These are phyloP conservation scores for Enteromius radiatus DNA, from an alignment of 2,797 vertebrate species.

Conservation along the genomic window DNA sequence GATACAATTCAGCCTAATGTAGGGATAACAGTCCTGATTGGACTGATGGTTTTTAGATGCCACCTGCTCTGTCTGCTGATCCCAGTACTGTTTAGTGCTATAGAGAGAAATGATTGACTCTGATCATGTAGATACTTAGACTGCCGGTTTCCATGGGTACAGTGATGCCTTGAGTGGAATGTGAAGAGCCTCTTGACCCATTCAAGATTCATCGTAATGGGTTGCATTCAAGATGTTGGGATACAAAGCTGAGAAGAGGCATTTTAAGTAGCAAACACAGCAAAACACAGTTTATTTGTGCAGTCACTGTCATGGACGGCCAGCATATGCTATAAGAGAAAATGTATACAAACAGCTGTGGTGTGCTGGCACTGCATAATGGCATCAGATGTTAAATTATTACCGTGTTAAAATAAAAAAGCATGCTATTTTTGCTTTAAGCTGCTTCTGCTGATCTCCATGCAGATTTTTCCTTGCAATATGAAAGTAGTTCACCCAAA, in stretches of 20 bases:
- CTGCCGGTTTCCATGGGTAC: conserved; percentile 36
- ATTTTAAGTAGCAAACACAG: conserved; percentile 7
- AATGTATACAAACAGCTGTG: neutral
- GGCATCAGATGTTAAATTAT: neutral
- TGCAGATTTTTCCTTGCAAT: neutral
- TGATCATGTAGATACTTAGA: conserved; percentile 24
- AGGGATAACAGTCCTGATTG: conserved; percentile 17
- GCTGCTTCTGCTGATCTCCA: neutral
- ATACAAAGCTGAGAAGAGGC: conserved; percentile 12
- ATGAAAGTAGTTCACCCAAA: neutral
- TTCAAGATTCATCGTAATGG: conserved; percentile 26
- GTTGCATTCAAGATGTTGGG: conserved; percentile 37
- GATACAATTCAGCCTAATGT: neutral
- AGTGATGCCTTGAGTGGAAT: conserved; percentile 5
- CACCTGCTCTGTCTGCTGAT: conserved; percentile 7
- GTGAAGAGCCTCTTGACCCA: conserved; percentile 18
- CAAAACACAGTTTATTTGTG: neutral
- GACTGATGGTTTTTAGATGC: conserved; percentile 17
- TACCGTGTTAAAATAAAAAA: conserved; percentile 4
- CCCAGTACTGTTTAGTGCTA: neutral
- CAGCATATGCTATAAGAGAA: neutral
- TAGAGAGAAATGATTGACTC: conserved; percentile 27
- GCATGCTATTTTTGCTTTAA: neutral
- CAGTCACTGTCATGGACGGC: neutral
- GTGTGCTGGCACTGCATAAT: neutral